Evolutionary conservation across 2,888 invertebrate genomes (phyloP), one percentile per base, ranked within the genome.

Genomic region (Diloba caeruleocephala): DNA sequence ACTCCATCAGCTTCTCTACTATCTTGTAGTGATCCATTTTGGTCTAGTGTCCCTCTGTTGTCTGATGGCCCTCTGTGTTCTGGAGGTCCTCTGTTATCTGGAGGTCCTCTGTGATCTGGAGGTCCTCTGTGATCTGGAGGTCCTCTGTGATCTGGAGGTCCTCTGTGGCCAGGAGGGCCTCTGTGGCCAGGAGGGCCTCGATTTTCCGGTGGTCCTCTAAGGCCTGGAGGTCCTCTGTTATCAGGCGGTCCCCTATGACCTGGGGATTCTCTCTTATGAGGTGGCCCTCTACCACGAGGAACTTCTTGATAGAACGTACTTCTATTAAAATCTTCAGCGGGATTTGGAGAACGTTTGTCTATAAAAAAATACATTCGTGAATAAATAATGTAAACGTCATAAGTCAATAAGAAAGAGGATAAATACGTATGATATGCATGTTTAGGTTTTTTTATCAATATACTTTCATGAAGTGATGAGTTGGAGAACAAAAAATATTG

Each of bases 31-130:
- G n/a, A n/a, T n/a, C n/a, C n/a, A n/a, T n/a, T n/a, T n/a, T n/a
- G n/a, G n/a, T n/a, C n/a, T n/a, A n/a, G n/a, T n/a, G n/a, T n/a
- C n/a, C 39, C 56, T 31, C 51, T 49, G 1, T 60, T 38, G 1
- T 13, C 21, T 1, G 61, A 59, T 14, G 70, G 65, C 0, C 56
- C 71, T 49, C 59, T 45, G 2, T 65, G 54, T 0, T 19, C 32
- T 3, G 71, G 67, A 0, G 70, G 61, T 0, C 67, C 69, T 13
- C 56, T 45, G 8, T 66, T 59, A 3, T 25, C n/a, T 12, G 65
- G 60, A 1, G 63, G 68, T 0, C 58, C 62, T 23, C 62, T 48
- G 21, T 71, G 61, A 0, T 15, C 7, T 3, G 63, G 60, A 0
- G 67, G 67, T 0, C 62, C 64, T 25, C 52, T 33, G 14, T 69